Evolutionary conservation across 2,888 invertebrate genomes (phyloP).

Genomic region (Eilema sororculum): DNA sequence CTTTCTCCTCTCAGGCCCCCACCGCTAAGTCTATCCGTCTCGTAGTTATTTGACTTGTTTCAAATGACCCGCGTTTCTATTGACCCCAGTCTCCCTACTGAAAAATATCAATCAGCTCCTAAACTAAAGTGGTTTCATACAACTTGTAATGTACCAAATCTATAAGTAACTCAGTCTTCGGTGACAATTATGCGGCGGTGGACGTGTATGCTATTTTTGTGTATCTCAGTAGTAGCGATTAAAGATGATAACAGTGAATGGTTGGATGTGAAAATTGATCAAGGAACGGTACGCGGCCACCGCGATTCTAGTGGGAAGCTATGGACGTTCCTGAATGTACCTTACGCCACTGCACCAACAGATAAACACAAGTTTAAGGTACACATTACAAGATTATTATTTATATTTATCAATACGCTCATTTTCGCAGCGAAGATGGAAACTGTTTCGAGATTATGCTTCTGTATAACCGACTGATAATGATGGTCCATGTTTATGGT

Average conservation of each 20-base stretch:
- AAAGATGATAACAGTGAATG: constrained; percentile 27
- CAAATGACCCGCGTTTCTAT: no score
- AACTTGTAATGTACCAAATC: no score
- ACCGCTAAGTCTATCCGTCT: no score
- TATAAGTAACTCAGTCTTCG: background rate
- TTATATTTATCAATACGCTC: background rate
- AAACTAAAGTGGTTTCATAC: background rate
- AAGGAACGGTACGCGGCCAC: constrained; percentile 61
- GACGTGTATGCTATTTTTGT: constrained; percentile 14
- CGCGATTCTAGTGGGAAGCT: constrained; percentile 48
- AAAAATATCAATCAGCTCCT: background rate
- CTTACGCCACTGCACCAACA: constrained; percentile 64
- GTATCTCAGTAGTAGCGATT: background rate
- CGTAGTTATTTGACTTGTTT: no score
- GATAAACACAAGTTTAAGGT: constrained; percentile 59
- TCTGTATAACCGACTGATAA: background rate
- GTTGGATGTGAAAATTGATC: constrained; percentile 48
- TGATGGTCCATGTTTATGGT: background rate
- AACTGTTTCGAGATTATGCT: background rate
- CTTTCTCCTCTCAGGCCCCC: no score
- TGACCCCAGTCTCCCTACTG: no score
- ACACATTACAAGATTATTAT: background rate
- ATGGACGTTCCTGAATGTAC: constrained; percentile 60
- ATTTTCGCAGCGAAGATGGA: background rate
- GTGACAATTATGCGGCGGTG: background rate